Evolutionary conservation across 1,140 invertebrate genomes (phyloP).

Genomic region (Batillaria attramentaria): DNA sequence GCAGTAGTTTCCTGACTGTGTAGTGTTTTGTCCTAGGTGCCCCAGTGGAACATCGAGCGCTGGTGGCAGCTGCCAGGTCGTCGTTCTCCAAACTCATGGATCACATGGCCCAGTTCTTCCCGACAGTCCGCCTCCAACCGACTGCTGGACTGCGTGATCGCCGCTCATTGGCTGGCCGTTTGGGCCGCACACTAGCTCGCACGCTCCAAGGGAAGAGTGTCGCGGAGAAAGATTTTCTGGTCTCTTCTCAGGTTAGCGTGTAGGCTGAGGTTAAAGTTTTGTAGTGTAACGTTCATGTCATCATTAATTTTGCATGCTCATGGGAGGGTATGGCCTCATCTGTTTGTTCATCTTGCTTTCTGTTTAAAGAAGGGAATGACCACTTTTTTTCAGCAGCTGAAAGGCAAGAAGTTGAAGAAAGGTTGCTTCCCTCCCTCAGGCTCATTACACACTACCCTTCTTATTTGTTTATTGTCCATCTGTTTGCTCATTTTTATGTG

Average conservation of each 20-base stretch:
- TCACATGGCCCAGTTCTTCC: conserved; percentile 57
- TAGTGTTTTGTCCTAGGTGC: conserved; percentile 41
- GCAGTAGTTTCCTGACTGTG: not conserved
- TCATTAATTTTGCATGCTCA: too few relatives aligned
- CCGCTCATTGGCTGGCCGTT: conserved; percentile 53
- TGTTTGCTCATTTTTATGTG: too few relatives aligned
- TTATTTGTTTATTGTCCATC: too few relatives aligned
- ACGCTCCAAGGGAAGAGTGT: conserved; percentile 40
- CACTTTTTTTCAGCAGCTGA: too few relatives aligned
- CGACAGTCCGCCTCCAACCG: conserved; percentile 44
- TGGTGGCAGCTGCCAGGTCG: conserved; percentile 60
- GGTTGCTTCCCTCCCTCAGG: too few relatives aligned
- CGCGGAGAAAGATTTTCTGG: conserved; percentile 46
- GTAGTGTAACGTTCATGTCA: too few relatives aligned
- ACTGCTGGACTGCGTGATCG: conserved; percentile 51
- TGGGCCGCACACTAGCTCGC: conserved; percentile 51
- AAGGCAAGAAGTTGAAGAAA: too few relatives aligned
- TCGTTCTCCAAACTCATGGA: conserved; percentile 63
- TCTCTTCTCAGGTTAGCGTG: conserved; percentile 52
- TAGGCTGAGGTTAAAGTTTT: too few relatives aligned
- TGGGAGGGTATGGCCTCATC: too few relatives aligned
- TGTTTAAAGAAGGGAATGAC: too few relatives aligned
- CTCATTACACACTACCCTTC: too few relatives aligned
- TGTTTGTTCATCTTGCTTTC: too few relatives aligned
- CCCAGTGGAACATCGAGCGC: conserved; percentile 53